Evolutionary conservation across 1,140 invertebrate species (phyloP).

Genomic region (Lanistes nyassanus): DNA sequence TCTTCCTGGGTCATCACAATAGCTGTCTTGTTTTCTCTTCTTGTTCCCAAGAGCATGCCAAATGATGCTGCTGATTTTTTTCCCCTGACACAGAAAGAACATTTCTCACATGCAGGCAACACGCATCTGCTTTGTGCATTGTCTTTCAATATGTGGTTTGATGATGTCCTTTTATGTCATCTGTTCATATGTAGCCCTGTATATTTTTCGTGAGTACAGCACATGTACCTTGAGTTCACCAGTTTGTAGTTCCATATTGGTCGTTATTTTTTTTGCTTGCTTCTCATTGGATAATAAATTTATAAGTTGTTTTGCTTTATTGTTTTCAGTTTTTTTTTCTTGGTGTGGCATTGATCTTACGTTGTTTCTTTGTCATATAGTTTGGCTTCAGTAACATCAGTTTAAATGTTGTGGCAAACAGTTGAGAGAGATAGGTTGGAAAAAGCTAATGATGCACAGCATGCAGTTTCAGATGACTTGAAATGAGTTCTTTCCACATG

Average conservation of each 20-base stretch:
- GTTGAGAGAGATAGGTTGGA: no score
- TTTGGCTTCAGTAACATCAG: no score
- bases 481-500: no score
- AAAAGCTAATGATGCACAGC: no score
- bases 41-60: no score
- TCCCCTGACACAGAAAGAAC: neutral
- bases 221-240: neutral
- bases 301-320: neutral
- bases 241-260: neutral
- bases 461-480: no score
- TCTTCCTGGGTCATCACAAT: no score
- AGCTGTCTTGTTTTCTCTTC: no score
- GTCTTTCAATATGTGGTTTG: neutral
- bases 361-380: neutral
- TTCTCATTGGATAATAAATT: neutral
- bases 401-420: no score
- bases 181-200: neutral
- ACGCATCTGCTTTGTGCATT: neutral
- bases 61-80: no score
- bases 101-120: no score
- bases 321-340: slow-evolving; percentile 1
- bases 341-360: neutral
- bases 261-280: slow-evolving; percentile 1
- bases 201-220: neutral
- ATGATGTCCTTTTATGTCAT: neutral